phyloP scores from a whole-genome alignment of 2,113 vertebrate species.

The Anhinga rufa region DNA sequence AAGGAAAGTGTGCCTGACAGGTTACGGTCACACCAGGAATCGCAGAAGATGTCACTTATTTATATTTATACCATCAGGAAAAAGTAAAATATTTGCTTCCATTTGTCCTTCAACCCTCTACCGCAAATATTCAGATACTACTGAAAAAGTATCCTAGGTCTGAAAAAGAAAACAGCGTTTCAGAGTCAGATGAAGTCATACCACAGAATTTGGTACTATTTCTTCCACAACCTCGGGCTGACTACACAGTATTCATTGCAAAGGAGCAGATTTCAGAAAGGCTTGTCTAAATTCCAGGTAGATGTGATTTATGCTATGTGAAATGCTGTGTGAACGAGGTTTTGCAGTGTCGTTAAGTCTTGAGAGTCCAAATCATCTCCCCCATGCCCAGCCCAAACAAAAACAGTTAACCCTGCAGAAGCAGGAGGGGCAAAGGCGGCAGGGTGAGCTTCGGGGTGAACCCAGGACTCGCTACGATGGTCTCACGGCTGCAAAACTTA shows the following conservation, averaged over 20 bases:
- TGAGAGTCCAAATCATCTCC: neutral
- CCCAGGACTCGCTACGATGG: accelerated
- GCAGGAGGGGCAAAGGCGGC: neutral
- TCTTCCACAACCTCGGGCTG: neutral
- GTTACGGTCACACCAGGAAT: neutral
- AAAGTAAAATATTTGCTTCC: neutral
- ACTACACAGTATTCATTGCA: too few species aligned
- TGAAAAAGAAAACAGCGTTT: neutral
- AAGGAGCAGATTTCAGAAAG: neutral
- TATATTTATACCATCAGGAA: neutral
- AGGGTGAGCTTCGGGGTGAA: neutral
- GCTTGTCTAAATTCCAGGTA: neutral
- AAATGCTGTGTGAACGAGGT: accelerated
- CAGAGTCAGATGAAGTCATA: neutral
- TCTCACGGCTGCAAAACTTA: neutral
- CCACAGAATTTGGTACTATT: neutral
- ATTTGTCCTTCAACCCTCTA: neutral
- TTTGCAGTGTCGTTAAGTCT: neutral
- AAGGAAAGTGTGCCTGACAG: neutral
- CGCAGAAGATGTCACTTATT: neutral
- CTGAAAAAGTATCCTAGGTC: neutral
- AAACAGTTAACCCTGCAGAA: neutral
- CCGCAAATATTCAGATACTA: neutral
- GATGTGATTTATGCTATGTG: neutral
- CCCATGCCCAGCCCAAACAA: neutral